Evolutionary conservation across 1,140 invertebrate species (phyloP).

Genomic region (Bombus sylvicola): DNA sequence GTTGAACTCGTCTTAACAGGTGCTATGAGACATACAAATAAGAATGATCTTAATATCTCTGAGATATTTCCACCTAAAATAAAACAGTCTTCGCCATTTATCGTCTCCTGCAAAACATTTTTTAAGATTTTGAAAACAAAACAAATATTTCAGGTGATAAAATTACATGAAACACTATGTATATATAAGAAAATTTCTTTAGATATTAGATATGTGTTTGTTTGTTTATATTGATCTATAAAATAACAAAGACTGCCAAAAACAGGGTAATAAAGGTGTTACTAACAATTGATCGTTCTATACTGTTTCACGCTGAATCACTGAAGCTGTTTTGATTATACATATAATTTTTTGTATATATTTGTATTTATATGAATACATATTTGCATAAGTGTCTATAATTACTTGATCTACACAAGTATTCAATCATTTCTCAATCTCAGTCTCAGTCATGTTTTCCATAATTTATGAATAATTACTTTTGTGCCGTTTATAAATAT

Average conservation of each 20-base stretch:
- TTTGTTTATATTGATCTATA: slow-evolving; percentile 10
- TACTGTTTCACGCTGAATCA: background rate
- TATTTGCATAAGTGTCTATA: background rate
- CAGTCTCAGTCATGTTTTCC: slow-evolving; percentile 40
- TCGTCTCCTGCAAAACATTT: slow-evolving; percentile 20
- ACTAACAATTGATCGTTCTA: background rate
- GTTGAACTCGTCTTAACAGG: slow-evolving; percentile 16
- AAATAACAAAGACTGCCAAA: slow-evolving; percentile 62
- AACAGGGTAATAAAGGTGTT: slow-evolving; percentile 52
- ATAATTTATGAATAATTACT: slow-evolving; percentile 12
- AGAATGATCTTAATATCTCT: slow-evolving; percentile 27
- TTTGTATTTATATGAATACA: background rate
- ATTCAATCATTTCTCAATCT: slow-evolving; percentile 50
- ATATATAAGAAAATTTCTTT: background rate
- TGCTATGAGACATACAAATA: background rate
- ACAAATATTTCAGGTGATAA: slow-evolving; percentile 8
- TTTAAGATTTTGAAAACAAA: slow-evolving; percentile 30
- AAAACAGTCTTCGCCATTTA: slow-evolving; percentile 6
- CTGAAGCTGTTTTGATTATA: background rate
- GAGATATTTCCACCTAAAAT: slow-evolving; percentile 16
- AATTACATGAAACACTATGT: background rate
- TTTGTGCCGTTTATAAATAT: slow-evolving; percentile 23
- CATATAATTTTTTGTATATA: background rate
- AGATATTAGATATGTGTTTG: slow-evolving; percentile 13
- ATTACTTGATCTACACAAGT: slow-evolving; percentile 5